These are phyloP conservation scores for Gymnothorax reevesii DNA, from an alignment of 2,797 vertebrate genomes.

Conservation along the genomic window DNA sequence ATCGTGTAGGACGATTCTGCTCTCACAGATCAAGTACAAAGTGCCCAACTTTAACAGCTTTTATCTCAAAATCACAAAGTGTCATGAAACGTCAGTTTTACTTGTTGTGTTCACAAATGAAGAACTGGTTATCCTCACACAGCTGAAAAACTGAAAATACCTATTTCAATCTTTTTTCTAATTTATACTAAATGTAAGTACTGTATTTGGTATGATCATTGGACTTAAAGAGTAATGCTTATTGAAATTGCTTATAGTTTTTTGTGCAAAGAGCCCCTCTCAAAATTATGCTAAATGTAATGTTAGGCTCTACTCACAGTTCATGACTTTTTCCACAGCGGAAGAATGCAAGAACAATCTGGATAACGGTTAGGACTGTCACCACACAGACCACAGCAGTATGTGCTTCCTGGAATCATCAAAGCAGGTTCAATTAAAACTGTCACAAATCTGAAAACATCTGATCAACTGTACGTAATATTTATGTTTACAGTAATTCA, in stretches of 20 bases:
- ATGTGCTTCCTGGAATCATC: conserved; percentile 35
- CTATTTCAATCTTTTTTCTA: too few relatives aligned
- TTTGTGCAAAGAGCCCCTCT: neutral
- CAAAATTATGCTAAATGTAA: neutral
- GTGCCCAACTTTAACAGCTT: too few relatives aligned
- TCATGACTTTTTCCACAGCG: conserved; percentile 53
- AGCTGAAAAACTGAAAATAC: too few relatives aligned
- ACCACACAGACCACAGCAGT: conserved; percentile 34
- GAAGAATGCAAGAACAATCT: conserved; percentile 27
- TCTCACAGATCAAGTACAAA: too few relatives aligned
- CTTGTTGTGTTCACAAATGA: too few relatives aligned
- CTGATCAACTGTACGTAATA: neutral
- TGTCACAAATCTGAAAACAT: neutral
- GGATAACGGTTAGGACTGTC: conserved; percentile 24
- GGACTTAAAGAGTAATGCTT: neutral
- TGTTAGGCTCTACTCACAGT: conserved; percentile 50
- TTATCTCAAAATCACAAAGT: too few relatives aligned
- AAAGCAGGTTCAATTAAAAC: neutral
- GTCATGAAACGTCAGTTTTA: too few relatives aligned
- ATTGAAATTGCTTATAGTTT: neutral
- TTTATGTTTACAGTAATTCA: neutral
- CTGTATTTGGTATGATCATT: too few relatives aligned
- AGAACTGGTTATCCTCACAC: too few relatives aligned
- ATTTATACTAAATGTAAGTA: too few relatives aligned
- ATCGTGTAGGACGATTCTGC: too few relatives aligned